Conservation (phyloP, 2,888 invertebrate genomes). For the Hemaris fuciformis region DNA sequence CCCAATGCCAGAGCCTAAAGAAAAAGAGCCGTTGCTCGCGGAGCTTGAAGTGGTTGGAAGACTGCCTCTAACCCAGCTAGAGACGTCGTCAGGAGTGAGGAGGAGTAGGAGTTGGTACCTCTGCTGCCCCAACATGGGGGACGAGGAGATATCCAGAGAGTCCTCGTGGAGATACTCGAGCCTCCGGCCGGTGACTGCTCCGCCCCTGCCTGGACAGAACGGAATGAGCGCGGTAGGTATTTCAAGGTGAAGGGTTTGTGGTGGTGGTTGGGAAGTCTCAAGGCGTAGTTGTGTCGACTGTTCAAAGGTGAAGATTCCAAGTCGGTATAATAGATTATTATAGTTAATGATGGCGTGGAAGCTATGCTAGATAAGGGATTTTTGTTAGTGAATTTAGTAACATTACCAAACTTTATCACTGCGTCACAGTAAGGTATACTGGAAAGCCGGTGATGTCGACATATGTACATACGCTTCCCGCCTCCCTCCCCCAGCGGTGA, state of each 20-base stretch:
- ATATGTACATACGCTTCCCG: too few relatives aligned
- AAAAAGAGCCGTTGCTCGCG: conserved; percentile 68
- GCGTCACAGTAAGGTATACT: too few relatives aligned
- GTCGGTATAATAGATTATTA: too few relatives aligned
- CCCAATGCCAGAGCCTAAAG: conserved; percentile 73
- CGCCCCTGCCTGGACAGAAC: conserved; percentile 59
- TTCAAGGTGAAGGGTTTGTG: background rate
- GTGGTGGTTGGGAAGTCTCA: background rate
- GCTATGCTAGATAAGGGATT: too few relatives aligned
- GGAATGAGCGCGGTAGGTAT: conserved; percentile 27
- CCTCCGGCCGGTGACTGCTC: conserved; percentile 65
- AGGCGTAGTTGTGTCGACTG: background rate
- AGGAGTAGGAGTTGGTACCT: conserved; percentile 83
- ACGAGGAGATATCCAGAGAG: conserved; percentile 67
- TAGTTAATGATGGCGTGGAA: too few relatives aligned
- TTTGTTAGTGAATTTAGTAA: too few relatives aligned
- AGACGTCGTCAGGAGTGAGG: conserved; percentile 62
- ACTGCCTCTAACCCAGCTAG: conserved; percentile 63
- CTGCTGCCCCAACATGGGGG: conserved; percentile 76
- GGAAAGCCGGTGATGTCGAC: too few relatives aligned
- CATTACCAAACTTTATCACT: too few relatives aligned
- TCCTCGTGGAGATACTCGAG: conserved; percentile 74
- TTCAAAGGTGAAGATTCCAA: too few relatives aligned
- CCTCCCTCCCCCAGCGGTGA: too few relatives aligned
- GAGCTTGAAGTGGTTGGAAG: conserved; percentile 69